phyloP scores from a whole-genome alignment of 2,113 vertebrate genomes.

The Ammospiza nelsoni region DNA sequence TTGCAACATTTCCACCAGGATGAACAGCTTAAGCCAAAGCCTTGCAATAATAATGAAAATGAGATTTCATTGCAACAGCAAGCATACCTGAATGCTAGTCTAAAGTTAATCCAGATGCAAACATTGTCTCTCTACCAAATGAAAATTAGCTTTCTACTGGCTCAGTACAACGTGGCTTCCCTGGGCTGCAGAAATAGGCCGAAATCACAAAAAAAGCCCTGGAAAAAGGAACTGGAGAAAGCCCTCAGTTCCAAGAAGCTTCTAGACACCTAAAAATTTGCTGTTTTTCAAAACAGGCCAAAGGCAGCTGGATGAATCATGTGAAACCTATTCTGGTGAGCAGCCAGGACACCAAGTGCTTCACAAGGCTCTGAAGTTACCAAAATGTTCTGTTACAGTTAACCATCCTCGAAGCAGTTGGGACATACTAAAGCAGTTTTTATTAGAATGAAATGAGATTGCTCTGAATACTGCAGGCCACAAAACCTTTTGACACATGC shows the following conservation, averaged over 20 bases:
- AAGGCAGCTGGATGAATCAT: conserved; percentile 35
- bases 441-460: background rate
- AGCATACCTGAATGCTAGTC: conserved; percentile 47
- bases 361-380: conserved; percentile 17
- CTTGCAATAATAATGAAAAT: conserved; percentile 25
- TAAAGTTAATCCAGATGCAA: conserved; percentile 65
- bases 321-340: conserved; percentile 20
- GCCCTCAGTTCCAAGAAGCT: conserved; percentile 28
- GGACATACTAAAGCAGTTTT: background rate
- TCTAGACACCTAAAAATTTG: conserved; percentile 31
- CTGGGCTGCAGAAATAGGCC: background rate
- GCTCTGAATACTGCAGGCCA: background rate
- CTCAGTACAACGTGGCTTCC: background rate
- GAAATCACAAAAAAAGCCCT: background rate
- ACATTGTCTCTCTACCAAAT: background rate
- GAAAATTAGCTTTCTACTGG: conserved; percentile 33
- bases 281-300: conserved; percentile 24
- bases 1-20: conserved; percentile 55
- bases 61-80: conserved; percentile 47
- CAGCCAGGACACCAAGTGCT: background rate
- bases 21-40: conserved; percentile 16
- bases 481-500: background rate
- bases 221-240: conserved; percentile 16
- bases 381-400: conserved; percentile 34
- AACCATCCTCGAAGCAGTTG: background rate